These are phyloP conservation scores for Halichondria panicea DNA, from an alignment of 37 sponge, comb jelly and placozoan species.

Conservation along the genomic window DNA sequence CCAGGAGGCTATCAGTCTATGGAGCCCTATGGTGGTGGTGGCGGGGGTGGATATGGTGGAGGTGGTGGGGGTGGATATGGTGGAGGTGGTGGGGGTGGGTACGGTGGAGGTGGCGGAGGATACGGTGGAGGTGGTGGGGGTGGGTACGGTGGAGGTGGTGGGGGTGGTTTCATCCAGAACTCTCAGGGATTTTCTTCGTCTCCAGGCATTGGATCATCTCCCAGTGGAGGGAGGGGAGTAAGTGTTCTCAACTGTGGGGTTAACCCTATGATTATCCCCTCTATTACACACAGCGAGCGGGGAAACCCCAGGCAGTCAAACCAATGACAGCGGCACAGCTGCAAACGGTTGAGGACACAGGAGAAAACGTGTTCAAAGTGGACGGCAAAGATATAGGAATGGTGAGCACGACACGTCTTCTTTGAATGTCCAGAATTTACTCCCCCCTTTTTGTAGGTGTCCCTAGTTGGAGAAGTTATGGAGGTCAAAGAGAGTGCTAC, in stretches of 20 bases:
- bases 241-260: neutral
- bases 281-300: neutral
- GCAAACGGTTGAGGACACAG: slow-evolving; percentile 15
- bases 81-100: slow-evolving; percentile 4
- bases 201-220: slow-evolving; percentile 10
- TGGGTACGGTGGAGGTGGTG: slow-evolving; percentile 17
- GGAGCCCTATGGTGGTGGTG: slow-evolving; percentile 22
- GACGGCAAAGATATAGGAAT: slow-evolving; percentile 50
- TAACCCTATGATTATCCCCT: too few species aligned
- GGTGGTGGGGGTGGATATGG: neutral
- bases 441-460: slow-evolving; percentile 40
- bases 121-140: slow-evolving; percentile 26
- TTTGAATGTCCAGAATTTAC: neutral
- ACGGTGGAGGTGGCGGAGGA: slow-evolving; percentile 26
- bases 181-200: slow-evolving; percentile 59
- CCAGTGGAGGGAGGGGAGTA: slow-evolving; percentile 4
- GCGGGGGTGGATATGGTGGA: slow-evolving; percentile 16
- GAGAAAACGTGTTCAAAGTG: slow-evolving; percentile 45
- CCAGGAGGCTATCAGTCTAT: slow-evolving; percentile 44
- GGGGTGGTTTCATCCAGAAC: slow-evolving; percentile 40
- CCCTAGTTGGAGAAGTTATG: slow-evolving; percentile 80
- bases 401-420: slow-evolving; percentile 15
- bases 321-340: slow-evolving; percentile 80
- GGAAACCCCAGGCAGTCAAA: slow-evolving; percentile 38
- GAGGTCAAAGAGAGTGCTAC: slow-evolving; percentile 72